These are phyloP conservation scores for Discoglossus pictus DNA, from an alignment of 2,797 vertebrate species.

Conservation along the genomic window DNA sequence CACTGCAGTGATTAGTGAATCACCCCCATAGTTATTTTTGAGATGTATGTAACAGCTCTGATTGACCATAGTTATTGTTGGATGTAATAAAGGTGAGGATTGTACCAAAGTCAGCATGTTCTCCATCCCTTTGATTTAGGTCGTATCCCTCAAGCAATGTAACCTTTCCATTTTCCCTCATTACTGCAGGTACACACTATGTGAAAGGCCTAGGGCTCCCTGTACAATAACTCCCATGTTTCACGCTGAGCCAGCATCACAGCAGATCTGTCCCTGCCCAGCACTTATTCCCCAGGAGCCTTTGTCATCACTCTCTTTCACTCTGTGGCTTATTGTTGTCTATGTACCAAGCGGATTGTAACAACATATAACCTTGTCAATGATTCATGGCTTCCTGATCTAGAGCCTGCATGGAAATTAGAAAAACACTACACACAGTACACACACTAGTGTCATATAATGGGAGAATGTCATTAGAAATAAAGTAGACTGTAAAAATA, in stretches of 20 bases:
- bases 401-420: slow-evolving; percentile 9
- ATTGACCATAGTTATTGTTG: slow-evolving; percentile 9
- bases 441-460: too few species aligned
- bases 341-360: slow-evolving; percentile 44
- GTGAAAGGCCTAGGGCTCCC: background rate
- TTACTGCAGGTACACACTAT: background rate
- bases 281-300: slow-evolving; percentile 44
- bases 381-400: slow-evolving; percentile 27
- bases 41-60: background rate
- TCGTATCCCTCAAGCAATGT: slow-evolving; percentile 18
- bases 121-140: slow-evolving; percentile 32
- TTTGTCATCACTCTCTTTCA: slow-evolving; percentile 40
- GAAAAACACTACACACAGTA: too few species aligned
- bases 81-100: background rate
- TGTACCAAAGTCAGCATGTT: background rate
- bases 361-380: slow-evolving; percentile 40
- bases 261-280: slow-evolving; percentile 23
- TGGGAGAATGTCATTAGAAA: too few species aligned
- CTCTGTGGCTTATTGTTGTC: slow-evolving; percentile 44
- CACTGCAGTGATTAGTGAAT: background rate
- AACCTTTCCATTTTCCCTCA: slow-evolving; percentile 23
- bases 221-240: background rate
- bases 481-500: too few species aligned
- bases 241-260: slow-evolving; percentile 26
- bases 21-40: too few species aligned